Evolutionary conservation across 2,888 invertebrate genomes (phyloP), one percentile per base, ranked within the genome.

Genomic region (Oxycera nigricornis): DNA sequence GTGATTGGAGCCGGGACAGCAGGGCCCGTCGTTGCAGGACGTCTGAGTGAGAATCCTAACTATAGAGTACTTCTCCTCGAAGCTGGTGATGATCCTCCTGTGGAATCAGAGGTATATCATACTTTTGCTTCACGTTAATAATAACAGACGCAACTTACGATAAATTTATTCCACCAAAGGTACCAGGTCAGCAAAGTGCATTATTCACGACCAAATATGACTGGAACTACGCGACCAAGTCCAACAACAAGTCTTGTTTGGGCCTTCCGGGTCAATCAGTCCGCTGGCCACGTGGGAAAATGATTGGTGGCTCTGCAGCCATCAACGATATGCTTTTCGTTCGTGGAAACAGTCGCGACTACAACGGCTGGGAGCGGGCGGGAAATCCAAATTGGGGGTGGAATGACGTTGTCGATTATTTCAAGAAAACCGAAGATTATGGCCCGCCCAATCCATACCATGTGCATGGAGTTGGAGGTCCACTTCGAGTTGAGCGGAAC

Each of bases 281-380:
- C 80, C 89, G 88, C 79, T 91, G 91, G 91, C 91, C 91, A 0
- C 87, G 93, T 62, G 93, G 92, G 0, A 92, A 91, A 86, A 91
- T 91, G 26, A 85, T 93, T 57, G 90, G 90, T 41, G 95, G 95
- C 0, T 91, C 90, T 2, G 92, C 93, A 79, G 91, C 91, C 0
- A 82, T 94, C 0, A 95, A 95, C 81, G 94, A 93, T 30, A 94
- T 95, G 94, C 86, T 92, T 22, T 95, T 94, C 80, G 88, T 94
- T 0, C 86, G 94, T 77, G 94, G 94, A 0, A 93, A 94, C 80
- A 88, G 87, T 77, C 87, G 85, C 7, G 94, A 95, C 81, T 95
- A 94, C 82, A 92, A 95, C 80, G 83, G 86, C 30, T 95, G 95
- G 95, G 91, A 88, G 57, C 82, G 81, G 2, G 82, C 90, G 79